A percentile compares a stretch with the other conserved stretches of the same genome.
These are phyloP conservation scores for Mionectes macconnelli DNA, from an alignment of 2,113 vertebrate genomes.

Conservation along the genomic window DNA sequence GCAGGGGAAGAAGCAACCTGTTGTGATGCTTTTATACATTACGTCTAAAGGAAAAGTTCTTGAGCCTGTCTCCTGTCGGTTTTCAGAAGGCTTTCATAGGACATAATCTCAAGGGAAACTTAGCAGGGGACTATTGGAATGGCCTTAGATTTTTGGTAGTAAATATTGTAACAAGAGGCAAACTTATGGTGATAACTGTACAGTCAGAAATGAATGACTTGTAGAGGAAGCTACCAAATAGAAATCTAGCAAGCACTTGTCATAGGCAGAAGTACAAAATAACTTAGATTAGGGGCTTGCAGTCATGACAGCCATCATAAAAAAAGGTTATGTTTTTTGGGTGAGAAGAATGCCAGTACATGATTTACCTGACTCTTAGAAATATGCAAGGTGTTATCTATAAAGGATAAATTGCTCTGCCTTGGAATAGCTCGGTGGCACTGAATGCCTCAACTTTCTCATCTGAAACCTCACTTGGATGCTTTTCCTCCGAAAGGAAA, in stretches of 20 bases:
- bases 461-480: constrained; percentile 23
- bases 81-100: not conserved
- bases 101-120: not conserved
- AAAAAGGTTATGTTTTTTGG: constrained; percentile 24
- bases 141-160: not conserved
- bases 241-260: not conserved
- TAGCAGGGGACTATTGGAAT: not conserved
- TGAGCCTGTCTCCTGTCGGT: not conserved
- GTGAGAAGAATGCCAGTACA: not conserved
- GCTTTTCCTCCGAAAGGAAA: not conserved
- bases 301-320: not conserved
- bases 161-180: not conserved
- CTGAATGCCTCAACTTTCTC: constrained; percentile 33
- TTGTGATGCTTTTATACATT: not conserved
- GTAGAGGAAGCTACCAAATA: not conserved
- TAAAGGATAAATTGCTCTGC: constrained; percentile 37
- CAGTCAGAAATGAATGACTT: not conserved
- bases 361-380: not conserved
- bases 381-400: constrained; percentile 14
- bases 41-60: not conserved
- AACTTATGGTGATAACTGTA: not conserved
- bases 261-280: not conserved
- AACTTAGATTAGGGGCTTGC: not conserved
- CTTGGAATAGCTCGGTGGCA: not conserved
- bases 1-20: not conserved